Percentiles rank a stretch among this genome's conserved stretches.
Evolutionary conservation across 2,888 invertebrate species (phyloP).

Genomic region (Pasiphila rectangulata): DNA sequence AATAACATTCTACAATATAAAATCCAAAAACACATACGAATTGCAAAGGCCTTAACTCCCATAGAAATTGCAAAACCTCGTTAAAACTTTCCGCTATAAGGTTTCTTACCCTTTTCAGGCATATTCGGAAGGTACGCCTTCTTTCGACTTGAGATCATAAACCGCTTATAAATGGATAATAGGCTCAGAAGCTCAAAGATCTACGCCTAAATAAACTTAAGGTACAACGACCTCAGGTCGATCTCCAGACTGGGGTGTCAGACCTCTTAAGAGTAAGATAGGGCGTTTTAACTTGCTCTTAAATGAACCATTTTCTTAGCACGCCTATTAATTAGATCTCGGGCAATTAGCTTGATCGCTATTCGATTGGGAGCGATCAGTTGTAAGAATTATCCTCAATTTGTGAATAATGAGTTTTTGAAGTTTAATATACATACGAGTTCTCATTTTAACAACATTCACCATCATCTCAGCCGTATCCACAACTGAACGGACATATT

Average conservation of each 20-base stretch:
- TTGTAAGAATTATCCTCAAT: background rate
- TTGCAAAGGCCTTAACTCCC: too few relatives aligned
- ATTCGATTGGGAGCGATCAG: background rate
- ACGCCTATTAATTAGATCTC: slow-evolving; percentile 2
- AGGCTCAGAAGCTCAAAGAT: slow-evolving; percentile 4
- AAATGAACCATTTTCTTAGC: slow-evolving; percentile 14
- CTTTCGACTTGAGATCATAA: background rate
- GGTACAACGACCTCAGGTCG: slow-evolving; percentile 15
- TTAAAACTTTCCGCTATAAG: too few relatives aligned
- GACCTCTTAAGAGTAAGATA: slow-evolving; percentile 12
- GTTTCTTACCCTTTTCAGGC: too few relatives aligned
- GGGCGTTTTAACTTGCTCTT: slow-evolving; percentile 7
- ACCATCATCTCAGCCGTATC: too few relatives aligned
- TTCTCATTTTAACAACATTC: too few relatives aligned
- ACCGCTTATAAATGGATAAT: background rate
- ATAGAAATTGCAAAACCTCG: too few relatives aligned
- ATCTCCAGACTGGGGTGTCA: slow-evolving; percentile 11
- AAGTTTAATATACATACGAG: background rate
- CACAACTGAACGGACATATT: too few relatives aligned
- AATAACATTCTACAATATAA: too few relatives aligned
- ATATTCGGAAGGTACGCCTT: too few relatives aligned
- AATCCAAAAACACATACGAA: too few relatives aligned
- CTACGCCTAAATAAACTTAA: slow-evolving; percentile 22
- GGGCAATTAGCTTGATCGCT: background rate
- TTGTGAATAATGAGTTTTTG: background rate